phyloP scores from a whole-genome alignment of 2,797 vertebrate genomes.

The Vespertilio murinus region DNA sequence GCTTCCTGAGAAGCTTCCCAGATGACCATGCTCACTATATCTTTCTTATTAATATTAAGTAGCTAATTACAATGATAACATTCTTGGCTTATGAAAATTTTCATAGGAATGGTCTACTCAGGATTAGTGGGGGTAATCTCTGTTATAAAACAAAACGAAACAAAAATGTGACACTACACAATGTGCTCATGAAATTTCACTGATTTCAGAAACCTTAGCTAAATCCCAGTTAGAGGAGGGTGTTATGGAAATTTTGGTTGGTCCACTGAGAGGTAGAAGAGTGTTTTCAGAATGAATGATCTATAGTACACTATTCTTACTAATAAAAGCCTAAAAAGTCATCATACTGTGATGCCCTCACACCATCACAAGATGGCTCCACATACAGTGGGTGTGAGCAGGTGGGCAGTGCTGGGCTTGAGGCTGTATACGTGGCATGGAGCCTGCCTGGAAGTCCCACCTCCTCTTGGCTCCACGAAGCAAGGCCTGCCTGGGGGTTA shows the following conservation, averaged over 20 bases:
- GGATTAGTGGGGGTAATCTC: neutral
- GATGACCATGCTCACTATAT: neutral
- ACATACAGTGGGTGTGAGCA: rapidly evolving
- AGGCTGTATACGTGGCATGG: too few relatives aligned
- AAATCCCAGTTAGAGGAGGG: neutral
- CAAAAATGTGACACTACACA: too few relatives aligned
- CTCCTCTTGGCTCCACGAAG: too few relatives aligned
- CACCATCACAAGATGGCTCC: too few relatives aligned
- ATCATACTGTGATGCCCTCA: too few relatives aligned
- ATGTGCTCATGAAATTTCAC: neutral
- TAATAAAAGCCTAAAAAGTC: too few relatives aligned
- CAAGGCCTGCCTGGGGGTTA: too few relatives aligned
- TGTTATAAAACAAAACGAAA: neutral
- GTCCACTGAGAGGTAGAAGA: neutral
- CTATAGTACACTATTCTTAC: neutral
- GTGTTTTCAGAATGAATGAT: neutral
- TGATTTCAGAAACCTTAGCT: neutral
- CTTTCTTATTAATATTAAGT: neutral
- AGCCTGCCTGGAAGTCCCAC: too few relatives aligned
- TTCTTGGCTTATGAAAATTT: neutral
- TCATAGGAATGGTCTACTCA: neutral
- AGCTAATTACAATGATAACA: neutral
- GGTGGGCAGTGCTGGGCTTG: too few relatives aligned
- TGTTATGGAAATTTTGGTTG: neutral
- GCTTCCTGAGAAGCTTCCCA: neutral